Evolutionary conservation across 2,113 vertebrate species (phyloP), one percentile per base, ranked within the genome.

Genomic region (Pipra filicauda): DNA sequence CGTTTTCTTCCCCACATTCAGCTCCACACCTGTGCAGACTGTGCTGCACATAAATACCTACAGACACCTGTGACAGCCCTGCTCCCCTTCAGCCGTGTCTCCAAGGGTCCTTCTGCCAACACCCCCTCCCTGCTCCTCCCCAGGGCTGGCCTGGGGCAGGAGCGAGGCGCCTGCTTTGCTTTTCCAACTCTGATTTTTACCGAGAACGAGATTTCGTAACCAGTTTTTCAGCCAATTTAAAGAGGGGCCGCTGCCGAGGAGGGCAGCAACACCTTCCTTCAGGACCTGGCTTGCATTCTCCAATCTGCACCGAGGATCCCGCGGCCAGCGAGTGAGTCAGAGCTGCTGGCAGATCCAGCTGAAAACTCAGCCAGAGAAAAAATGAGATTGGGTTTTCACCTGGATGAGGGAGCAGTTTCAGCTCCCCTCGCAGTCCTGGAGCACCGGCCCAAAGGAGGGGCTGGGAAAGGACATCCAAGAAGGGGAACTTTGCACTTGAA

Each of bases 211-310:
- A 77, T 96, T 95, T 91, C 23, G 0, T 62, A 89, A 95, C 43
- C 46, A 9, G 43, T 43, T 69, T 59, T 69, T 0, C 72, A 82
- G 54, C 54, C 75, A 71, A 76, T 69, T 75, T 73, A 6, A 58
- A 83, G 77, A 8, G 16, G 35, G 71, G 89, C 77, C 22, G 69
- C 58, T 84, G 88, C 70, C 4, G 24, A 93, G 69, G 46, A 89
- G 77, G 43, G 85, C 78, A 90, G 66, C 27, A 96, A 74, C 92
- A 78, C 95, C 81, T 94, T 81, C 89, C 93, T 85, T 85, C 96
- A 93, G 93, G 81, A 91, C 41, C 83, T n/a, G 85, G 89, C 95
- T 89, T 70, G 91, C 43, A 7, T 39, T 6, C 76, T 24, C 11
- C 95, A 62, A 62, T 74, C 91, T 78, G 80, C 70, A 58, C 39